These are phyloP conservation scores for Clangula hyemalis DNA, from an alignment of 2,797 vertebrate species.

Conservation along the genomic window DNA sequence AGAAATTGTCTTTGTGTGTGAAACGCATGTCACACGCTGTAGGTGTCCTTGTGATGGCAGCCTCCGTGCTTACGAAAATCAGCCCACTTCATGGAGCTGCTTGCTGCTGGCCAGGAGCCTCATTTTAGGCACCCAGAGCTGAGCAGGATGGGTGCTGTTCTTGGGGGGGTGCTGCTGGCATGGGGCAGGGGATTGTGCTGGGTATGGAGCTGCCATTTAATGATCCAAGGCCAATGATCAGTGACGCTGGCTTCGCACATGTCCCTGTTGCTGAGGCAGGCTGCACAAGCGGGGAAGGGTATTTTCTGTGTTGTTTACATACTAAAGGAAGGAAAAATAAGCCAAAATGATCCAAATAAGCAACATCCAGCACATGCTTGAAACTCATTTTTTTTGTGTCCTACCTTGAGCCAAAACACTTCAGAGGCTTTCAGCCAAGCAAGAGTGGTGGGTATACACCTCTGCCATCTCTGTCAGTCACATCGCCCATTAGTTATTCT, in stretches of 20 bases:
- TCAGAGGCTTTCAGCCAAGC: neutral
- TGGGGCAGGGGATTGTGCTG: neutral
- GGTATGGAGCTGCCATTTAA: neutral
- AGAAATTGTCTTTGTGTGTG: neutral
- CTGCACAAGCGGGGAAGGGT: neutral
- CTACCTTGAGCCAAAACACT: neutral
- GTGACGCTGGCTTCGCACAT: neutral
- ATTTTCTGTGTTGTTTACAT: neutral
- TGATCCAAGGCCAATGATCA: neutral
- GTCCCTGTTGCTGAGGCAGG: neutral
- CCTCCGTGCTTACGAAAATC: neutral
- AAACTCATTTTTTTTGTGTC: neutral
- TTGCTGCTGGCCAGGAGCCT: neutral
- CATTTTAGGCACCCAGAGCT: neutral
- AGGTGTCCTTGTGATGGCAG: neutral
- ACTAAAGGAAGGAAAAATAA: neutral
- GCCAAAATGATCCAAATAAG: neutral
- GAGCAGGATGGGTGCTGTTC: neutral
- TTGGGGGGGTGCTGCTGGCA: neutral
- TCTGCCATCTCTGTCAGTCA: neutral
- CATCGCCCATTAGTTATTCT: neutral
- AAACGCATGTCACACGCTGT: neutral
- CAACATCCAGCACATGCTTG: neutral
- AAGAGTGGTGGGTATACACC: neutral
- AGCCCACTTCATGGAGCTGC: neutral